Conservation (phyloP, 2,888 invertebrate genomes). For the Gonocerus acuteangulatus region DNA sequence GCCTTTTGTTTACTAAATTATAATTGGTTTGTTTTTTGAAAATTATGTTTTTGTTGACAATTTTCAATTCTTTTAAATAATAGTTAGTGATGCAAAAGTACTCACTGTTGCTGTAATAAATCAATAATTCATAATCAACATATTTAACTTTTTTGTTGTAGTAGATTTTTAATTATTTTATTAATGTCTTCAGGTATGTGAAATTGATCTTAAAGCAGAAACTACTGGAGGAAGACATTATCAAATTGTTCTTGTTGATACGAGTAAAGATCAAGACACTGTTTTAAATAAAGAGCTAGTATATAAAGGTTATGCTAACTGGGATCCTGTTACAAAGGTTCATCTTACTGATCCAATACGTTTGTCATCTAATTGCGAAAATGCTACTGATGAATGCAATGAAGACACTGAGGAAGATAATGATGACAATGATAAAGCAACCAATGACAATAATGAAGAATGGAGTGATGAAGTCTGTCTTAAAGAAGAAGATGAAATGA, state of each 20-base stretch:
- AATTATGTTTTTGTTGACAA: too few species aligned
- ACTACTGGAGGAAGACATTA: background rate
- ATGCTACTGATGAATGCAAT: background rate
- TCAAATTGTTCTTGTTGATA: constrained; percentile 1
- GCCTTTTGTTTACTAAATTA: too few species aligned
- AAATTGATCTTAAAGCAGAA: background rate
- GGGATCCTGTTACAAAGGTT: constrained; percentile 4
- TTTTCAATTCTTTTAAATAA: too few species aligned
- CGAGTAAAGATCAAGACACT: background rate
- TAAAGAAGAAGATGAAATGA: background rate
- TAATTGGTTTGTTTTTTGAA: too few species aligned
- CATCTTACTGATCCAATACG: background rate
- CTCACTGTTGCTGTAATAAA: too few species aligned
- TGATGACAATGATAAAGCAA: background rate
- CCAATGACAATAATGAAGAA: too few species aligned
- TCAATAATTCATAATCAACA: too few species aligned
- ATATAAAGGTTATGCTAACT: constrained; percentile 10
- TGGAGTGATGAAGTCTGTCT: background rate
- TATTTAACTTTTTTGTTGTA: too few species aligned
- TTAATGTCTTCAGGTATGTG: constrained; percentile 12
- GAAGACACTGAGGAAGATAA: background rate
- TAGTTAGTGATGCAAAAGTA: too few species aligned
- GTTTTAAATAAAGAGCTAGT: constrained; percentile 13
- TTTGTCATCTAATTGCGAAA: background rate
- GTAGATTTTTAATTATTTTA: too few species aligned